Evolutionary conservation across 2,888 invertebrate genomes (phyloP), one percentile per base, ranked within the genome.

Genomic region (Dermolepida albohirtum): DNA sequence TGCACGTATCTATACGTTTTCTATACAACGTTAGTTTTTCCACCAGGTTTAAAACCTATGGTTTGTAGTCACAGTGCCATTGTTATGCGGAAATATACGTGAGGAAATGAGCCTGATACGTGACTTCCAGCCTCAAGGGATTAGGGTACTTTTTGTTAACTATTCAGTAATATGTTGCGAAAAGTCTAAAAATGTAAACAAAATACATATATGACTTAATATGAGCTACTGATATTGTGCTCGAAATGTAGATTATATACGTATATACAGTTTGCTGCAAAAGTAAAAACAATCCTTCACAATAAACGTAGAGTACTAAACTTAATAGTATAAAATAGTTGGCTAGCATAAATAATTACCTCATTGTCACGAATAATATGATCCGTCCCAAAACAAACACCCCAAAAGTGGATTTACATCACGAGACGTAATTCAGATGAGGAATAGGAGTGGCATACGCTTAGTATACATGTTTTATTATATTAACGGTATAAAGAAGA

Each of bases 61-160:
- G 64, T 11, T 43, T 47, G 47, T n/a, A n/a, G 43, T 12, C 59
- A 29, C 39, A 50, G 62, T 40, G 50, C 66, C 71, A 69, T 72
- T 70, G 72, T 70, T 70, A 71, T 74, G 71, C 73, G 72, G 70
- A 70, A 73, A 34, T 64, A 66, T 67, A 76, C 77, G 76, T 77
- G 77, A 77, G 73, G 75, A 76, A 73, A 77, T 77, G 76, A 76
- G 75, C 62, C 52, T 47, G 55, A 69, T 73, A 76, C 77, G 77
- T 77, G 77, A 76, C 73, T 59, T 67, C 68, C 68, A 69, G 72
- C 69, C 71, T 69, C 70, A 70, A 73, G 72, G 71, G 67, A 70
- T 71, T 70, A 69, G 66, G 62, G 62, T 57, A 47, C 57, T 57
- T 62, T 52, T 62, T 62, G 39, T 17, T 44, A 16, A 10, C 59